Percentiles rank a stretch among this genome's conserved stretches.
phyloP scores from a whole-genome alignment of 1,140 invertebrate genomes.

The Venturia canescens region DNA sequence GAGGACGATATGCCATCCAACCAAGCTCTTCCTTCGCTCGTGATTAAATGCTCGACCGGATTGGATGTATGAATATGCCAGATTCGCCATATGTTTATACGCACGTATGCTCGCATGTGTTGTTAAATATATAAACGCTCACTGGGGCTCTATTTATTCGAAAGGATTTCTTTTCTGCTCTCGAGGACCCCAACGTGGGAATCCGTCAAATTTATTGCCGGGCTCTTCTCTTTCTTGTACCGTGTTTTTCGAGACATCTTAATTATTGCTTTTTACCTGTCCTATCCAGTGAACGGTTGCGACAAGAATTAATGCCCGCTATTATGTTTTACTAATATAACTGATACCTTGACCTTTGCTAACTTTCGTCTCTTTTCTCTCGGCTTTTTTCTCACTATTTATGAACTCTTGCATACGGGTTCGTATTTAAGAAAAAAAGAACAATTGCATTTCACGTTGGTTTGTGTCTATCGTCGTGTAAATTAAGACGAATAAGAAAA shows the following conservation, averaged over 20 bases:
- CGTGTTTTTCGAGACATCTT: constrained; percentile 53
- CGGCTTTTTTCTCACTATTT: constrained; percentile 3
- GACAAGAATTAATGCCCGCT: constrained; percentile 25
- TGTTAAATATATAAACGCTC: background rate
- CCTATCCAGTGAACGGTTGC: background rate
- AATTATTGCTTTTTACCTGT: constrained; percentile 52
- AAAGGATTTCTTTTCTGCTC: constrained; percentile 23
- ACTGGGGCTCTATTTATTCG: constrained; percentile 31
- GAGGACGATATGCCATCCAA: constrained; percentile 32
- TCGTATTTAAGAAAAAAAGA: background rate
- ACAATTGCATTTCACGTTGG: background rate
- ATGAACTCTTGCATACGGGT: background rate
- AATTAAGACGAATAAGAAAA: background rate
- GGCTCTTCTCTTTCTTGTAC: constrained; percentile 43
- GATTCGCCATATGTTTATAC: constrained; percentile 12
- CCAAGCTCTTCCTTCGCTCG: constrained; percentile 36
- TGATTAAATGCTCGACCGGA: constrained; percentile 55
- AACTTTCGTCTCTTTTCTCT: background rate
- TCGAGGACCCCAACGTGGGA: constrained; percentile 52
- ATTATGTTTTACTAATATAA: constrained; percentile 36
- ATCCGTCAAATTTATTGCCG: constrained; percentile 53
- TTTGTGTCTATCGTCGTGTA: background rate
- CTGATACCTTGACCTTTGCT: constrained; percentile 35
- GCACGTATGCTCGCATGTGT: background rate
- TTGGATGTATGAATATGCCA: constrained; percentile 53